phyloP scores from a whole-genome alignment of 2,113 vertebrate species.

The Sapajus apella region DNA sequence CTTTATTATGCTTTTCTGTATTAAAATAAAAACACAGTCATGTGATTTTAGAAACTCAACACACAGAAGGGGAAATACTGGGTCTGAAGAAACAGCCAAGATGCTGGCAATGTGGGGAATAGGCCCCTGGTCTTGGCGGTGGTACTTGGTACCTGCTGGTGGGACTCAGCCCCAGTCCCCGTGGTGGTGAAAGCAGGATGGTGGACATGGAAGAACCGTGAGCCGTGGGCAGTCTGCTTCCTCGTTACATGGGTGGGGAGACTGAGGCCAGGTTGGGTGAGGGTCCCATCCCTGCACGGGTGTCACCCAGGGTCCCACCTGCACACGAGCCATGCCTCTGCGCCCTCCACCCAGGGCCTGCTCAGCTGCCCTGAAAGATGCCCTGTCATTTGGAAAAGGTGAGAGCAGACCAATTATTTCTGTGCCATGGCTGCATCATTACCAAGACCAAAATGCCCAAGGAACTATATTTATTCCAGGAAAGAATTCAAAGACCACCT shows the following conservation, averaged over 20 bases:
- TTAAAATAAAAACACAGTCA: not conserved
- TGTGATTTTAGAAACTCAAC: not conserved
- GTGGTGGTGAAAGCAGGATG: fast-evolving
- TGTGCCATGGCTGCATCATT: not conserved
- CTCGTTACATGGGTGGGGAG: not conserved
- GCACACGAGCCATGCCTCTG: fast-evolving
- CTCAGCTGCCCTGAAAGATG: too few relatives aligned
- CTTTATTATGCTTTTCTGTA: not conserved
- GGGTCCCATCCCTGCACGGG: not conserved
- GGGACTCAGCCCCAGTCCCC: not conserved
- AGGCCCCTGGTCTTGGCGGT: fast-evolving
- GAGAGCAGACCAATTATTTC: not conserved
- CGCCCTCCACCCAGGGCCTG: fast-evolving
- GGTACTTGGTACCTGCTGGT: fast-evolving
- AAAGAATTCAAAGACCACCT: not conserved
- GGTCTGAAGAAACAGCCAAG: not conserved
- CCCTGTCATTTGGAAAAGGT: not conserved
- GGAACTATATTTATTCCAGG: not conserved
- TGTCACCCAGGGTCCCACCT: not conserved
- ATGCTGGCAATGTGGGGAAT: not conserved
- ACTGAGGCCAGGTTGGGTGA: not conserved
- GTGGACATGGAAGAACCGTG: not conserved
- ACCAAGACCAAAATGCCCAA: not conserved
- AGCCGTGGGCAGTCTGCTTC: fast-evolving
- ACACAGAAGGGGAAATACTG: fast-evolving